These are phyloP conservation scores for Pipistrellus pygmaeus DNA, from an alignment of 2,797 vertebrate genomes.

Conservation along the genomic window DNA sequence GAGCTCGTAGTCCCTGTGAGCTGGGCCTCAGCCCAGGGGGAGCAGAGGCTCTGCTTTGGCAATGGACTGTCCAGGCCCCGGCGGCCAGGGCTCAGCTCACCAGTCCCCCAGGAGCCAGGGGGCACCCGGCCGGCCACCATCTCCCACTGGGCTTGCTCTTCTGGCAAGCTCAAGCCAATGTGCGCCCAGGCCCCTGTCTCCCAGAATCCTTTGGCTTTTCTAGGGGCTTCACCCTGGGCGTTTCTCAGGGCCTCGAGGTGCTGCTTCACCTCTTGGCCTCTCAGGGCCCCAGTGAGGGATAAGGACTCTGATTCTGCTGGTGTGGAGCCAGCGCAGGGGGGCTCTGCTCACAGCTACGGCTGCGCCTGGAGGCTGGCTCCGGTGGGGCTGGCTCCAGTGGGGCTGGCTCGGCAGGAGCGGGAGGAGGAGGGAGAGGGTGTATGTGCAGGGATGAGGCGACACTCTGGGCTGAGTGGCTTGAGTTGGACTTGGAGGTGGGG, in stretches of 20 bases:
- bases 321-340: background rate
- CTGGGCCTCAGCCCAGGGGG: background rate
- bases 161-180: fast-evolving
- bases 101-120: fast-evolving
- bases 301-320: background rate
- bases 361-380: background rate
- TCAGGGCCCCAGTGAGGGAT: background rate
- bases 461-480: background rate
- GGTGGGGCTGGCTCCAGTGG: background rate
- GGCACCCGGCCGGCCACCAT: background rate
- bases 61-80: background rate
- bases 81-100: background rate
- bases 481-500: background rate
- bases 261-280: background rate
- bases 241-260: background rate
- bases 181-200: fast-evolving
- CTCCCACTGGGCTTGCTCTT: background rate
- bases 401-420: background rate
- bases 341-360: background rate
- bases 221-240: background rate
- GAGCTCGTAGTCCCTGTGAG: fast-evolving
- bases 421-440: background rate
- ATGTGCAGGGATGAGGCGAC: fast-evolving
- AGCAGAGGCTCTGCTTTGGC: background rate
- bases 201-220: background rate